phyloP scores from a whole-genome alignment of 2,113 vertebrate species.

The Eonycteris spelaea region DNA sequence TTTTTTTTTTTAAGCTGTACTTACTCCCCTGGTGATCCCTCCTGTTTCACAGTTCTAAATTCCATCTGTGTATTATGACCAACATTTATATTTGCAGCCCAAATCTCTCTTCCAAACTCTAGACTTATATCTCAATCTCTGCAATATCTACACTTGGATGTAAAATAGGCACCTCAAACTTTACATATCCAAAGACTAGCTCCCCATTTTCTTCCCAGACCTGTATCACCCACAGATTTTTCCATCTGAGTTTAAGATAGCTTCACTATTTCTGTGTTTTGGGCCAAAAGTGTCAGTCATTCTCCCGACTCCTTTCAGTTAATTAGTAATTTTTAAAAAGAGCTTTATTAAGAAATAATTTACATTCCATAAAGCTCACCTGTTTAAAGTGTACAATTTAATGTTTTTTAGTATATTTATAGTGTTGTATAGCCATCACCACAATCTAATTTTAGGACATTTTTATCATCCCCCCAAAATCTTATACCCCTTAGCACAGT shows the following conservation, averaged over 20 bases:
- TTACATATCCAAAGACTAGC: neutral
- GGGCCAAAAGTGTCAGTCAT: neutral
- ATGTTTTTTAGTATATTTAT: neutral
- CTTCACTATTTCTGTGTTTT: neutral
- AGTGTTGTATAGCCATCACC: neutral
- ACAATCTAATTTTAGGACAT: neutral
- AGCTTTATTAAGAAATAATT: neutral
- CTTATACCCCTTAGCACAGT: neutral
- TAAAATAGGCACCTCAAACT: neutral
- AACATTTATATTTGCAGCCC: neutral
- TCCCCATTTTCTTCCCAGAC: neutral
- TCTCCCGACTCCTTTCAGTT: neutral
- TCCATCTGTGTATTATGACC: neutral
- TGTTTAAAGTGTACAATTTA: neutral
- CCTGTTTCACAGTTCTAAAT: neutral
- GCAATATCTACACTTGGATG: neutral
- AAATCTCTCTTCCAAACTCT: neutral
- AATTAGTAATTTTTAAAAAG: neutral
- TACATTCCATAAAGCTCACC: neutral
- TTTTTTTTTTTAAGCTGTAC: neutral
- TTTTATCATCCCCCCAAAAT: neutral
- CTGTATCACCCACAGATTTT: neutral
- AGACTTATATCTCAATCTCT: neutral
- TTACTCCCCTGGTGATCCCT: neutral
- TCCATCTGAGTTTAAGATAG: neutral